Evolutionary conservation across 2,888 invertebrate species (phyloP), one percentile per base, ranked within the genome.

Genomic region (Lithophane socia): DNA sequence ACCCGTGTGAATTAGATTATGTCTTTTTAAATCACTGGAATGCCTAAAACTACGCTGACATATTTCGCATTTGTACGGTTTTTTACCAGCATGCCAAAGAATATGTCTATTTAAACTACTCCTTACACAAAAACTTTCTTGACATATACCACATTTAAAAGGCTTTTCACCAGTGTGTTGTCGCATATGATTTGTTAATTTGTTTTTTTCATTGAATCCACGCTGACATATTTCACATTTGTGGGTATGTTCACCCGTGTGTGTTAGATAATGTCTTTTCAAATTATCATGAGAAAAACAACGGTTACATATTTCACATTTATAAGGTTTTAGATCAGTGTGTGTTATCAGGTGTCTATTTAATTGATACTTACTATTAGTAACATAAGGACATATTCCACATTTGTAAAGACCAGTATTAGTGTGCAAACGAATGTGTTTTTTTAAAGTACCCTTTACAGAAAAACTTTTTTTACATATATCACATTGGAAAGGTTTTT

Each of bases 81-180:
- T 52, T 9, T 52, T 1, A 52, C 24, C 42, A 52, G 24, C 24
- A 52, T 72, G 72, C 18, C 2, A 42, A 13, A 24, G 24, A 10
- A 44, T 1, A 56, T 73, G 73, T 16, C 42, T n/a, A 16, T 29
- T 24, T 67, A 73, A 73, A 47, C 21, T n/a, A 12, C n/a, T n/a
- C 9, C 18, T 24, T 9, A 12, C 4, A 49, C 10, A 56, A 29
- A 67, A 73, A 29, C 67, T 16, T 3, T 21, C 24, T 16, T 56
- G 44, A 29, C 73, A 73, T 44, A 44, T n/a, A 7, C 49, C 71
- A 71, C 72, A 72, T 29, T 67, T 72, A 21, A 7, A 73, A 24
- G 71, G 73, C 5, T n/a, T 70, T 12, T 73, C 70, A 70, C 70
- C 56, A 18, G 44, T 29, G n/a, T 73, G 73, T 56, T 21, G 29